Conservation (phyloP, 2,797 vertebrate species). For the Xenopus petersii region DNA sequence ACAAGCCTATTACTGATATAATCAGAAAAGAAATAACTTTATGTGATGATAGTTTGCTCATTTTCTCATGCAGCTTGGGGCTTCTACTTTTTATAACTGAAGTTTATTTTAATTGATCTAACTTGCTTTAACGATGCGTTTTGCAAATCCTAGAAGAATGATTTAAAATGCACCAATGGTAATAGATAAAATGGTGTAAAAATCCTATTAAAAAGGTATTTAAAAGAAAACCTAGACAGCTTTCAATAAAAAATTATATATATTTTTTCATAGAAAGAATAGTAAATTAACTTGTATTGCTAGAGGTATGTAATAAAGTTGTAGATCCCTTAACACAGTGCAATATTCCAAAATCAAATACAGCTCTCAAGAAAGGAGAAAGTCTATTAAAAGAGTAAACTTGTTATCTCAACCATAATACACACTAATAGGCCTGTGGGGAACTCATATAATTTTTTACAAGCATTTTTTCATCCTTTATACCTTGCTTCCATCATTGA, state of each 20-base stretch:
- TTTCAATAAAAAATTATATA: conserved; percentile 18
- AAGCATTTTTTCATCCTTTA: conserved; percentile 13
- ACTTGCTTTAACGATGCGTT: too few relatives aligned
- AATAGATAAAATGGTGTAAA: too few relatives aligned
- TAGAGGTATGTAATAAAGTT: conserved; percentile 38
- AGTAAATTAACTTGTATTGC: conserved; percentile 38
- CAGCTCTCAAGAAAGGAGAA: conserved; percentile 36
- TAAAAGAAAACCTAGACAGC: not conserved
- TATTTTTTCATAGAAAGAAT: conserved; percentile 9
- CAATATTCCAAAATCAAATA: conserved; percentile 40
- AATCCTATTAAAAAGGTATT: too few relatives aligned
- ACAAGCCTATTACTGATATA: too few relatives aligned
- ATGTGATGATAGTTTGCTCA: too few relatives aligned
- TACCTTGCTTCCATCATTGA: not conserved
- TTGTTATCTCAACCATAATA: conserved; percentile 40
- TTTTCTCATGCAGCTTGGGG: too few relatives aligned
- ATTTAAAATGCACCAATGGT: too few relatives aligned
- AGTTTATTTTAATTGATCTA: too few relatives aligned
- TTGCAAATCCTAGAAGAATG: too few relatives aligned
- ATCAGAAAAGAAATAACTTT: too few relatives aligned
- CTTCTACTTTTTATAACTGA: too few relatives aligned
- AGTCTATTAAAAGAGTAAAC: conserved; percentile 46
- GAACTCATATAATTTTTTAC: conserved; percentile 16
- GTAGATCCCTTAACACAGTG: conserved; percentile 28
- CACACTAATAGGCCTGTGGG: conserved; percentile 38